These are phyloP conservation scores for Cyphomyrmex costatus DNA, from an alignment of 1,140 invertebrate genomes.

Conservation along the genomic window DNA sequence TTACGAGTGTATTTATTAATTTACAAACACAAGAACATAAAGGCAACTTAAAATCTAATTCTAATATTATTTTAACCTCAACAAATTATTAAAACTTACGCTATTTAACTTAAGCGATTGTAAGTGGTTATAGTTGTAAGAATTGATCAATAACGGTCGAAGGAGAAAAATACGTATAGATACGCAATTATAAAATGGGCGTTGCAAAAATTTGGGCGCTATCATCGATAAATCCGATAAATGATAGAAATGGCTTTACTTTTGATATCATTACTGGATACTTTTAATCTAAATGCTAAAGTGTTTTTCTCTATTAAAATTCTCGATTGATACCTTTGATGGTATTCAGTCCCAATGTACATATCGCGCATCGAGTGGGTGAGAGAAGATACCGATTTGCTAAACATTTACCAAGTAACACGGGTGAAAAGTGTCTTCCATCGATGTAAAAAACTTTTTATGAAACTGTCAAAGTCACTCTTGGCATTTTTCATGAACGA, in stretches of 20 bases:
- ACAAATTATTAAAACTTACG: too few relatives aligned
- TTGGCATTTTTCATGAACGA: conserved; percentile 55
- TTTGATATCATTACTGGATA: background rate
- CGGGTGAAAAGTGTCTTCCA: conserved; percentile 6
- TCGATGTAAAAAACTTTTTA: conserved; percentile 43
- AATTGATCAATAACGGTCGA: too few relatives aligned
- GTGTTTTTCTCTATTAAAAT: conserved; percentile 25
- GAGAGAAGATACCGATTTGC: conserved; percentile 47
- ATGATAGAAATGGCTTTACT: background rate
- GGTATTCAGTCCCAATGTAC: background rate
- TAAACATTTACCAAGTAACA: conserved; percentile 37
- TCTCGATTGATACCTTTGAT: background rate
- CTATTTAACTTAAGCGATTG: too few relatives aligned
- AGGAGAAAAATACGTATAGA: too few relatives aligned
- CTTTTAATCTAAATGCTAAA: conserved; percentile 1
- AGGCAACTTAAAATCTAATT: too few relatives aligned
- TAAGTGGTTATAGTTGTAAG: too few relatives aligned
- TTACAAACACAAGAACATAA: too few relatives aligned
- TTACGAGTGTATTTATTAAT: too few relatives aligned
- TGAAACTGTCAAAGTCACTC: conserved; percentile 61
- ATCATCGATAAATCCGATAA: background rate
- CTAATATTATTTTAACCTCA: too few relatives aligned
- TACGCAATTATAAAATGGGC: too few relatives aligned
- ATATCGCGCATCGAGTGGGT: background rate
- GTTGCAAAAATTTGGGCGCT: background rate